Base-by-base conservation (phyloP, 2,113 vertebrate genomes). In the Caranx ignobilis region DNA sequence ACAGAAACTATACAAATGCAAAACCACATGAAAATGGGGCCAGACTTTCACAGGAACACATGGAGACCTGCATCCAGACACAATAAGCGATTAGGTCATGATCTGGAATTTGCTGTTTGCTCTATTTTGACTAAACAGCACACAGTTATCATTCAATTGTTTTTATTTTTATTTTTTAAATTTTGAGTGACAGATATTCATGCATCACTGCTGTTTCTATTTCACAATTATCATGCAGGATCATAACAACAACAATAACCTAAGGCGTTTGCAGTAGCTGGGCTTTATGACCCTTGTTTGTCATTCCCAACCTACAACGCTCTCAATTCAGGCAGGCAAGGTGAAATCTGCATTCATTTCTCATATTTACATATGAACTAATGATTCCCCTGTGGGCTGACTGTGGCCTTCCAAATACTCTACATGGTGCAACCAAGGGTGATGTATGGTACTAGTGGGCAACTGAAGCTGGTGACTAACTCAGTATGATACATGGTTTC, bases 301-400 rank as follows among this genome's bases (percentile, higher is more conserved):
- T 88, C 83, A 85, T 90, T 74, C 59, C 81, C 43, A 45, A 72
- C 32, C 68, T 77, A 66, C 77, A 37, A 16, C 2, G 0, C 50
- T 70, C 79, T 68, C 61, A n/a, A 41, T 81, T 48, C 73, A 26
- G 4, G 32, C 68, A 67, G 88, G 82, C 91, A 91, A 93, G 91
- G 91, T 93, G 90, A 93, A 87, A 84, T 74, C 81, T 75, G 81
- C 89, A 83, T 82, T 82, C 74, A 77, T 85, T 88, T 48, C 81
- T 91, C 87, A 79, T 87, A 93, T 93, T 94, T 93, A 89, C 89
- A 92, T 90, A 82, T 74, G 82, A 91, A 85, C 89, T 86, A 88
- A 88, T 84, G 80, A 90, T 86, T 85, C 78, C 87, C 90, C 90
- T 70, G 71, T 77, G 81, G 88, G 88, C 84, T 60, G 31, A 55